Percentiles rank a stretch among this genome's conserved stretches.
These are phyloP conservation scores for Drosophila diplacantha DNA, from an alignment of 2,888 invertebrate species.

Conservation along the genomic window DNA sequence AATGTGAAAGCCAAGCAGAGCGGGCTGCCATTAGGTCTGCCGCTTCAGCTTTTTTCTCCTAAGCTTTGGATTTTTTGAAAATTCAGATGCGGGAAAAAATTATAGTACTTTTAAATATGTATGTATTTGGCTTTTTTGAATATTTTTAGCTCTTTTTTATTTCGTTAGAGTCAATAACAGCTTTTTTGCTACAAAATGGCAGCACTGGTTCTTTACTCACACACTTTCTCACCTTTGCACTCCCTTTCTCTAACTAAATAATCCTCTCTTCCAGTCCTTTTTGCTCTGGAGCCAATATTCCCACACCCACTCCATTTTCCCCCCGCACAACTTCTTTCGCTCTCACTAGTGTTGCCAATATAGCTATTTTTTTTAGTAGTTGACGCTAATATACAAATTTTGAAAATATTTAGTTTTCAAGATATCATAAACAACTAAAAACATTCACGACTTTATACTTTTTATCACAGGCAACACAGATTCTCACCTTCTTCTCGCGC, in stretches of 20 bases:
- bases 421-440: background rate
- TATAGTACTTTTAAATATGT: too few species aligned
- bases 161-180: too few species aligned
- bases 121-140: too few species aligned
- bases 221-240: background rate
- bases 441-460: background rate
- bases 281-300: background rate
- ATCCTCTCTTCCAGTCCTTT: slow-evolving; percentile 4
- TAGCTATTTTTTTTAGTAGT: too few species aligned
- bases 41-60: too few species aligned
- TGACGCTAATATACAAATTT: background rate
- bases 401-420: background rate
- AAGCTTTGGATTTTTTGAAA: too few species aligned
- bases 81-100: too few species aligned
- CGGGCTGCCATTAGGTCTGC: too few species aligned
- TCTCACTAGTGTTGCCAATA: background rate
- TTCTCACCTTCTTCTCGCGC: slow-evolving; percentile 87
- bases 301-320: background rate
- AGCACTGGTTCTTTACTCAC: background rate
- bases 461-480: background rate
- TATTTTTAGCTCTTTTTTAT: too few species aligned
- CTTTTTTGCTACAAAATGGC: too few species aligned
- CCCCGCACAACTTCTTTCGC: background rate
- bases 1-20: too few species aligned
- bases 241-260: background rate